Conservation (phyloP, 2,797 vertebrate species). For the Sebastes cheni region DNA sequence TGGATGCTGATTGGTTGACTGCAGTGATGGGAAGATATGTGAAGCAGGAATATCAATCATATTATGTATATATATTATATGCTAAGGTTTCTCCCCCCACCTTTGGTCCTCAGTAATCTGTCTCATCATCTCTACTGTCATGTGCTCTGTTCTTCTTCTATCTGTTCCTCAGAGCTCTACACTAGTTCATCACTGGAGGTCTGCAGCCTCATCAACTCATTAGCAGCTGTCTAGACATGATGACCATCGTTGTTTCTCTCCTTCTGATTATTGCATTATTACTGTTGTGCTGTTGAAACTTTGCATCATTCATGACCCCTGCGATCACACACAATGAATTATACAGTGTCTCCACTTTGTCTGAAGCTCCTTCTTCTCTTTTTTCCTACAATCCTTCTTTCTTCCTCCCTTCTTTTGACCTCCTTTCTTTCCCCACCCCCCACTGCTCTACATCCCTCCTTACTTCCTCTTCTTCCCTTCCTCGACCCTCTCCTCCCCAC, state of each 20-base stretch:
- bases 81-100: not conserved
- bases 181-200: not conserved
- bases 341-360: slow-evolving; percentile 38
- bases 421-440: slow-evolving; percentile 39
- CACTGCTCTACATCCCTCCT: not conserved
- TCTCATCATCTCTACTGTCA: not conserved
- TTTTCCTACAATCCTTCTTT: not conserved
- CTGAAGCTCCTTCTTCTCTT: slow-evolving; percentile 13
- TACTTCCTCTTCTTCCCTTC: slow-evolving; percentile 1
- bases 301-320: slow-evolving; percentile 57
- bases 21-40: not conserved
- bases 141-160: not conserved
- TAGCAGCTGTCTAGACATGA: not conserved
- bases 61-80: not conserved
- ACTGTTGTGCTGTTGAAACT: not conserved
- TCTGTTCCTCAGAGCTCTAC: not conserved
- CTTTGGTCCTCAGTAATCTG: not conserved
- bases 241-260: not conserved
- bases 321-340: slow-evolving; percentile 63
- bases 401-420: slow-evolving; percentile 42
- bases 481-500: slow-evolving; percentile 4
- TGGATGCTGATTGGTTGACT: not conserved
- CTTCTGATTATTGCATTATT: not conserved
- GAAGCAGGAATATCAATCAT: not conserved
- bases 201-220: slow-evolving; percentile 3